Evolutionary conservation across 2,888 invertebrate species (phyloP).

Genomic region (Apotomis capreana): DNA sequence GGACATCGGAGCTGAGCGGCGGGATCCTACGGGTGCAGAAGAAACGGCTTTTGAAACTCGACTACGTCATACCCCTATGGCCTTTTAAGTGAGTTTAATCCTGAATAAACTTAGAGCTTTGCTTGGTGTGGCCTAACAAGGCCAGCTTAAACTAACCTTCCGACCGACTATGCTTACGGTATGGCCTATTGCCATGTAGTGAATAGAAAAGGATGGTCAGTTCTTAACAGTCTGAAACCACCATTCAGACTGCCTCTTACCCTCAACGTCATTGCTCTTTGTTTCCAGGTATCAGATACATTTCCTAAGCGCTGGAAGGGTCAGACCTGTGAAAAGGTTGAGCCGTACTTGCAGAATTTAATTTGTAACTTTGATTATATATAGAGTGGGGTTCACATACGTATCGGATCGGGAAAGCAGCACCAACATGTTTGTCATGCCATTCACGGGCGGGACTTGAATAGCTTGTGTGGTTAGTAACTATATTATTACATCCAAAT

Average conservation of each 20-base stretch:
- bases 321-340: too few relatives aligned
- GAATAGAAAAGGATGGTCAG: constrained; percentile 7
- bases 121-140: too few relatives aligned
- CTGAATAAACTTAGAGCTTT: too few relatives aligned
- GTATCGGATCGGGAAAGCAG: constrained; percentile 72
- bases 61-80: constrained; percentile 67
- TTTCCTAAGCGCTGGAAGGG: too few relatives aligned
- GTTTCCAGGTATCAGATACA: too few relatives aligned
- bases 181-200: constrained; percentile 46
- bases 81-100: constrained; percentile 59
- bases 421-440: constrained; percentile 71
- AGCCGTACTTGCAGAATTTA: too few relatives aligned
- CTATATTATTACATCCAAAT: too few relatives aligned
- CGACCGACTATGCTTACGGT: too few relatives aligned
- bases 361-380: background rate
- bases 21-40: constrained; percentile 59
- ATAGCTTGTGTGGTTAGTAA: constrained; percentile 52
- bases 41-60: constrained; percentile 54
- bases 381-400: constrained; percentile 72
- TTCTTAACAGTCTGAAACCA: too few relatives aligned
- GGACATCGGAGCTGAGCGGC: constrained; percentile 61
- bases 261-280: too few relatives aligned
- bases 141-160: too few relatives aligned
- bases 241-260: too few relatives aligned
- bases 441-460: constrained; percentile 68